Evolutionary conservation across 2,113 vertebrate species (phyloP), one percentile per base, ranked within the genome.

Genomic region (Poeciliopsis turrubarensis): DNA sequence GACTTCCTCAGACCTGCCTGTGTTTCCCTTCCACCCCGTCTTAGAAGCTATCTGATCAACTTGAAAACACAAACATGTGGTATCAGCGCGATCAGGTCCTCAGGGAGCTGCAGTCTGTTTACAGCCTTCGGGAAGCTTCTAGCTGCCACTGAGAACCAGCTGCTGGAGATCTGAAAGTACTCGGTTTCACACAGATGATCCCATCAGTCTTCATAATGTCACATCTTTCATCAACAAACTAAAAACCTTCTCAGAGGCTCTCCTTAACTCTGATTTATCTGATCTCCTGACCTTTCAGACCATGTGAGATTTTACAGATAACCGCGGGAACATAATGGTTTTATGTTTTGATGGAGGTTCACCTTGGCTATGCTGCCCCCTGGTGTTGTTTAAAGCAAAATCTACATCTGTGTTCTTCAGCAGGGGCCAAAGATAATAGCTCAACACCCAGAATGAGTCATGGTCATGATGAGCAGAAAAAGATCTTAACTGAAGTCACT

Each of bases 31-130:
- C 61, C 5, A 4, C 4, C 17, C 29, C 7, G 2, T 22, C 17
- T 31, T 10, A 32, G 15, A 63, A 31, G 0, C 61, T 10, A 30
- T 31, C 60, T 26, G 64, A 39, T 66, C 22, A 19, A 37, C 30
- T 30, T 65, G 5, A 6, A 15, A 73, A 25, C 22, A 0, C 61
- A 54, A 44, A 22, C 44, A 15, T 1, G 6, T 0, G 15, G 39
- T 68, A 68, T 69, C n/a, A 37, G 63, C 25, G 47, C 0, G 17
- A 68, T 68, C 72, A 74, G 72, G 44, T n/a, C 72, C 31, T 65
- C 44, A 17, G 63, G 31, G n/a, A 65, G 72, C 47, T 57, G 41
- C 25, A 30, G n/a, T 2, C 6, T 62, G 27, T 32, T n/a, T 11
- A 22, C 60, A 3, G 12, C 25, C 11, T 57, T 27, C 62, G 57